phyloP scores from a whole-genome alignment of 2,797 vertebrate genomes.

The Crotalus adamanteus region DNA sequence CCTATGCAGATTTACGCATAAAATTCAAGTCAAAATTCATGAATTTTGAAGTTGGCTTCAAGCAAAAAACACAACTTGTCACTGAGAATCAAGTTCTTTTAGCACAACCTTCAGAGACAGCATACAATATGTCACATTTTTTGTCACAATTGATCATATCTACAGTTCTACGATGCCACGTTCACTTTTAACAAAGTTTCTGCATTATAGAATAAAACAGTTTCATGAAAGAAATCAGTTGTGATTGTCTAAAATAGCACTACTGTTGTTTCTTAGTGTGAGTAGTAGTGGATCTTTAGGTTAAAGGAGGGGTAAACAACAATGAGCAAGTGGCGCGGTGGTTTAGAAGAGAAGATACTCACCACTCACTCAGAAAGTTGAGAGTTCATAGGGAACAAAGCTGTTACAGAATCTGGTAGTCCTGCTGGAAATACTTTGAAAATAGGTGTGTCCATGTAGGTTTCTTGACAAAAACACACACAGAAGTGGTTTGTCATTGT shows the following conservation, averaged over 20 bases:
- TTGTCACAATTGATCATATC: conserved; percentile 21
- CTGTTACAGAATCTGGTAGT: too few species aligned
- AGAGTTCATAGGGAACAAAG: background rate
- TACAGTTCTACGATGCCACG: conserved; percentile 26
- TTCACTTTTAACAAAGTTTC: conserved; percentile 29
- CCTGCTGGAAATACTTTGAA: too few species aligned
- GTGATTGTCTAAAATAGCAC: background rate
- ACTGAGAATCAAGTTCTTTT: conserved; percentile 10
- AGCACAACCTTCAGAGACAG: conserved; percentile 13
- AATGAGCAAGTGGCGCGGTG: too few species aligned
- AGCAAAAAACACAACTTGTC: conserved; percentile 56
- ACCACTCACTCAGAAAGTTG: background rate
- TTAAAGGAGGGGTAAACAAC: background rate
- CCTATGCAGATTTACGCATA: background rate
- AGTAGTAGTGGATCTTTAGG: background rate
- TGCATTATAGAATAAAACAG: background rate
- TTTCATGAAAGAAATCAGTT: background rate
- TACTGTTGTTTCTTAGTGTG: background rate
- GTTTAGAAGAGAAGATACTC: background rate
- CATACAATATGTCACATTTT: conserved; percentile 34
- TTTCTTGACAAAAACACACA: background rate
- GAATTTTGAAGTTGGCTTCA: conserved; percentile 57
- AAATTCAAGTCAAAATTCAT: conserved; percentile 55
- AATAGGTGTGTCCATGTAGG: background rate
- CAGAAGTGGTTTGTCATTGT: background rate